phyloP scores from a whole-genome alignment of 1,140 invertebrate genomes.

The Pseudomyrmex gracilis region DNA sequence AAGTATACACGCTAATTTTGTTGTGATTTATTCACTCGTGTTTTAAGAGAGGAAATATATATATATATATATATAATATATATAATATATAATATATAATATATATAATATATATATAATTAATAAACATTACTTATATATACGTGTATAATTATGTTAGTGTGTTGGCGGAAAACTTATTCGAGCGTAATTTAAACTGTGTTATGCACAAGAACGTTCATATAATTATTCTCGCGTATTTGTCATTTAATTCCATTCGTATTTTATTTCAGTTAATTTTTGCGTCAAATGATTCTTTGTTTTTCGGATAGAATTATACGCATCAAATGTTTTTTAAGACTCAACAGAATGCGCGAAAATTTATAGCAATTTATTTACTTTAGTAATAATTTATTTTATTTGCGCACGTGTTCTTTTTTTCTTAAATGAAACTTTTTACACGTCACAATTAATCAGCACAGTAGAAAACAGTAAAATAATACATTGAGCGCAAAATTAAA shows the following conservation, averaged over 20 bases:
- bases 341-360: not conserved
- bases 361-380: not conserved
- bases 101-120: too few relatives aligned
- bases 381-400: too few relatives aligned
- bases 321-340: not conserved
- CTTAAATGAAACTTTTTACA: too few relatives aligned
- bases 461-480: not conserved
- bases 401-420: not conserved
- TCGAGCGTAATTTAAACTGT: slow-evolving; percentile 8
- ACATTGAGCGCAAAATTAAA: not conserved
- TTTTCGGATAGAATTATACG: not conserved
- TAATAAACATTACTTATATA: not conserved
- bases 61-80: too few relatives aligned
- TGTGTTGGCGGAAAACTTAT: slow-evolving; percentile 20
- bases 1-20: not conserved
- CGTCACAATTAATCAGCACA: too few relatives aligned
- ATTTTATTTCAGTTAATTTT: slow-evolving; percentile 7
- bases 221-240: slow-evolving; percentile 31
- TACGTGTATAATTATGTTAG: not conserved
- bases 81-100: too few relatives aligned
- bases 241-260: not conserved
- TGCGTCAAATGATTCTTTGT: slow-evolving; percentile 2
- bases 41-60: slow-evolving; percentile 1
- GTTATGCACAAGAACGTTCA: slow-evolving; percentile 11
- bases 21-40: slow-evolving; percentile 17